Conservation (phyloP, 1,140 invertebrate genomes). For the Drosophila mojavensis region DNA sequence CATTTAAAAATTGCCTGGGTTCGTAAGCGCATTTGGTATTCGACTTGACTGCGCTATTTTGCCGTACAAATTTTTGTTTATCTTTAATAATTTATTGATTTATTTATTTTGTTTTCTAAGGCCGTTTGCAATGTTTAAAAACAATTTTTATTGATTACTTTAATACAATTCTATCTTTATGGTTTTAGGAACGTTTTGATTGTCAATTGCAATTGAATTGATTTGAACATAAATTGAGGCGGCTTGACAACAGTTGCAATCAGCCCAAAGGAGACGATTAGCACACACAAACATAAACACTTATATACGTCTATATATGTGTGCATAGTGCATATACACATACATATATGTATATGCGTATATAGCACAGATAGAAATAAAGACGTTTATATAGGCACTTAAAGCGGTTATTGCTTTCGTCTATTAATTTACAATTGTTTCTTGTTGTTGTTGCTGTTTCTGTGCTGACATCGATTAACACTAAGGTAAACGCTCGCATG, state of each 20-base stretch:
- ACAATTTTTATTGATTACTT: neutral
- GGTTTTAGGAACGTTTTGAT: conserved; percentile 16
- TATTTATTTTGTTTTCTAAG: neutral
- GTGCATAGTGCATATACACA: neutral
- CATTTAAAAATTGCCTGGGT: no score
- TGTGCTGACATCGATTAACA: conserved; percentile 16
- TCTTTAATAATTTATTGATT: neutral
- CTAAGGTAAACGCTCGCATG: conserved; percentile 28
- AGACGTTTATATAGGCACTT: neutral
- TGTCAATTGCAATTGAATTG: conserved; percentile 14
- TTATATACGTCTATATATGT: neutral
- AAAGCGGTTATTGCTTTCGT: neutral
- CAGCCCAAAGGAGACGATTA: neutral
- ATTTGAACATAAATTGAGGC: neutral
- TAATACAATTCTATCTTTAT: neutral
- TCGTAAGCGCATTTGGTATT: no score
- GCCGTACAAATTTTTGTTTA: no score
- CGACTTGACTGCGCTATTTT: no score
- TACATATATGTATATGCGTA: neutral
- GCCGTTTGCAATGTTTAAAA: neutral
- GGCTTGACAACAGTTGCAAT: conserved; percentile 1
- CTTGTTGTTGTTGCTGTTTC: conserved; percentile 11
- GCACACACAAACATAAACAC: neutral
- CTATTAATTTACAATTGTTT: conserved; percentile 2
- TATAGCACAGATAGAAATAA: neutral